Base-by-base conservation (phyloP, 1,140 invertebrate genomes). In the Bombus haemorrhoidalis region DNA sequence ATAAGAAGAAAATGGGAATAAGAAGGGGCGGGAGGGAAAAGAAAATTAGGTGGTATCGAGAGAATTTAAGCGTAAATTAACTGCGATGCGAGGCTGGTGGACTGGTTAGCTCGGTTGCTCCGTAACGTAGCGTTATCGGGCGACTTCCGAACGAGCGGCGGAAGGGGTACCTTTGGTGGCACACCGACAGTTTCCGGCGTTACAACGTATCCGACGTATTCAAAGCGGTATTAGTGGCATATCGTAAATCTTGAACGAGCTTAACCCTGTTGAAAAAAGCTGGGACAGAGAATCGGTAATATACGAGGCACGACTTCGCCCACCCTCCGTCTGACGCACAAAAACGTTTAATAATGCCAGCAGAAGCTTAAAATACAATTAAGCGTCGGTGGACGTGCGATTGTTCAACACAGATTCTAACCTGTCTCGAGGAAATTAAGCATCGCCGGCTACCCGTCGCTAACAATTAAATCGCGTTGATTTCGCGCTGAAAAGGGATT, bases 1-100 rank as follows among this genome's bases (percentile, higher is more conserved):
- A 47, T 5, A 34, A 22, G 18, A 59, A 13, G 59, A n/a, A 28
- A 62, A 62, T 10, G 12, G 28, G 28, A 25, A n/a, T 32, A 12
- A n/a, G 47, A 13, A 13, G 5, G 18, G n/a, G 25, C 5, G 28
- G 41, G 62, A 74, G 80, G 71, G 82, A 79, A 64, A 77, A 74
- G 22, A 75, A 83, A 89, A 89, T 79, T 69, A 80, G 83, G 39
- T 73, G 77, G 83, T 69, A 76, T 79, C 69, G 66, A 89, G 88
- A 86, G 85, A 89, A n/a, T n/a, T 89, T 86, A 89, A 86, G 57
- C 80, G 75, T 69, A 86, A 89, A 89, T 89, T 82, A 89, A 86
- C 53, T 80, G 62, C 47, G 39, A 34, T 32, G 25, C n/a, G 34
- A 73, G 73, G 75, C 39, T n/a, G 43, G 74, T 64, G 74, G 32